phyloP scores from a whole-genome alignment of 2,888 invertebrate genomes.

The Sycophila texana region DNA sequence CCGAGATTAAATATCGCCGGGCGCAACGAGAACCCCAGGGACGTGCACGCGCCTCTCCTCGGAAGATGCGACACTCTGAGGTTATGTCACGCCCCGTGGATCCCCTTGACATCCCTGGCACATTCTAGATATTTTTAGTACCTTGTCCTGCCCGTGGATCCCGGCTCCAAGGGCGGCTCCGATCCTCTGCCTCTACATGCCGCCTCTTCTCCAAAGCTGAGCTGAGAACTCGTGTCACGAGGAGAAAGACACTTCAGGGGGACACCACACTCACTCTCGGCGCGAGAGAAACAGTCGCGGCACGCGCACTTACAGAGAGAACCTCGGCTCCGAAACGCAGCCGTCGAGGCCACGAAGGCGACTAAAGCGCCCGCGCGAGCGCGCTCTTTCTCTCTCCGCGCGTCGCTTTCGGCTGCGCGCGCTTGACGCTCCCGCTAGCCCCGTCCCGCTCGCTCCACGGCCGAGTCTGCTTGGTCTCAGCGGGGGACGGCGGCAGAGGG shows the following conservation, averaged over 20 bases:
- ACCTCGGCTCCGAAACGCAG: conserved; percentile 32
- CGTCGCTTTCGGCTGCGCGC: neutral
- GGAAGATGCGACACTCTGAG: conserved; percentile 38
- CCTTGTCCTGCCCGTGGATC: neutral
- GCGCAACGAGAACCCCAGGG: neutral
- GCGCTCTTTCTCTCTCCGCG: conserved; percentile 9
- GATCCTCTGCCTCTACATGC: neutral
- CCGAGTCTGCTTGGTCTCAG: neutral
- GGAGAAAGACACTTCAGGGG: neutral
- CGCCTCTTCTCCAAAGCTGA: no score
- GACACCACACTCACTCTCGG: conserved; percentile 4
- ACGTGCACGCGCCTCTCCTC: neutral
- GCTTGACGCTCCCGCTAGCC: neutral
- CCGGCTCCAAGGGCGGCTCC: neutral
- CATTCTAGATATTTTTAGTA: no score
- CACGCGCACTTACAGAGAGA: neutral
- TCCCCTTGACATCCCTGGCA: neutral
- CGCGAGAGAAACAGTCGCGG: neutral
- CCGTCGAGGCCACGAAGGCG: conserved; percentile 56
- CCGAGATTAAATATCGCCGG: neutral
- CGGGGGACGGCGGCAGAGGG: neutral
- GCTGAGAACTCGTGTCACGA: no score
- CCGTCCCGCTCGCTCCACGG: conserved; percentile 17
- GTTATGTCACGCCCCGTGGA: conserved; percentile 50
- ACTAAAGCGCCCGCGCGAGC: conserved; percentile 42